A percentile compares a stretch with the other conserved stretches of the same genome.
These are phyloP conservation scores for Cephus cinctus DNA, from an alignment of 1,140 invertebrate species.

Conservation along the genomic window DNA sequence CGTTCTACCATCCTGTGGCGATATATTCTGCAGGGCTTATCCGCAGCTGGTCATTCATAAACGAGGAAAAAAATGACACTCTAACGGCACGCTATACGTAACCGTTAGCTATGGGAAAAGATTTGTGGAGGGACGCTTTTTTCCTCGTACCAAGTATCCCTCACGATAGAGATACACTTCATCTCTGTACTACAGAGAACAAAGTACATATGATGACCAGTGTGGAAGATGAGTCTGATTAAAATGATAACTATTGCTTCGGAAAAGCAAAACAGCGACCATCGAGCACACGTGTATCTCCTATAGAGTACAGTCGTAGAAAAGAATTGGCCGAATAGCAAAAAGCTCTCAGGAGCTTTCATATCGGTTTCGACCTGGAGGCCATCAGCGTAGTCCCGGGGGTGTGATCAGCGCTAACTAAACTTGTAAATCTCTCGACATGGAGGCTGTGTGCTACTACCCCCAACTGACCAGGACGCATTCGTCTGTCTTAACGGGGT, in stretches of 20 bases:
- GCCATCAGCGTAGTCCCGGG: constrained; percentile 38
- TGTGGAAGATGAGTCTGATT: too few relatives aligned
- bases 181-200: too few relatives aligned
- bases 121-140: too few relatives aligned
- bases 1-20: constrained; percentile 27
- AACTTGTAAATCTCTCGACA: constrained; percentile 51
- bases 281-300: too few relatives aligned
- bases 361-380: constrained; percentile 27
- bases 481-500: constrained; percentile 46
- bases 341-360: constrained; percentile 26
- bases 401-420: constrained; percentile 53
- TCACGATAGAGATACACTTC: too few relatives aligned
- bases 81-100: constrained; percentile 41
- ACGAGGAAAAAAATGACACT: constrained; percentile 44
- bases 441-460: constrained; percentile 30
- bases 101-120: constrained; percentile 42
- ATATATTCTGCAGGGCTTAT: constrained; percentile 47
- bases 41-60: constrained; percentile 51
- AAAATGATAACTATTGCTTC: too few relatives aligned
- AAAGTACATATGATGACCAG: too few relatives aligned
- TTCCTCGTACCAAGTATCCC: too few relatives aligned
- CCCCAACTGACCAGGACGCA: constrained; percentile 52
- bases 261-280: too few relatives aligned
- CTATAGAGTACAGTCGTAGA: too few relatives aligned
- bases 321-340: constrained; percentile 26